A percentile compares a stretch with the other conserved stretches of the same genome.
These are phyloP conservation scores for Sminthurides aquaticus DNA, from an alignment of 2,888 invertebrate genomes.

Conservation along the genomic window DNA sequence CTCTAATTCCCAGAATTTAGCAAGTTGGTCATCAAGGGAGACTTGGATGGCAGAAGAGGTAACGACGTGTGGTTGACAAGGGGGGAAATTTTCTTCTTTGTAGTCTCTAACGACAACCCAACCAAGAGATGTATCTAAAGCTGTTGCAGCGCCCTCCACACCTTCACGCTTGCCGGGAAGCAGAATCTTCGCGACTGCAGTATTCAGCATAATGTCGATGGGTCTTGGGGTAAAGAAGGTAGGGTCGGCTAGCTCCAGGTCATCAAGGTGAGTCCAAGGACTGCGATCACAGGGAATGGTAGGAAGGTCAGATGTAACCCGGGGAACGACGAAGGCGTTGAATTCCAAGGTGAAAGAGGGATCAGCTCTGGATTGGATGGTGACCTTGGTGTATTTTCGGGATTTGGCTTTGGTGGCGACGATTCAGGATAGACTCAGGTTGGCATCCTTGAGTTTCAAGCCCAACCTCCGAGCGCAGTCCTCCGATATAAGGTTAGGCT, in stretches of 20 bases:
- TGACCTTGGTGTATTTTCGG: background rate
- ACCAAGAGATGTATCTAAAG: background rate
- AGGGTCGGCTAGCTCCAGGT: background rate
- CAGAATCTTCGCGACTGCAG: background rate
- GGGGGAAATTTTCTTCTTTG: no score
- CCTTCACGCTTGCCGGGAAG: background rate
- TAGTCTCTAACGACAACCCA: background rate
- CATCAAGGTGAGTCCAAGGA: background rate
- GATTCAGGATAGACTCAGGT: background rate
- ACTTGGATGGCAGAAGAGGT: background rate
- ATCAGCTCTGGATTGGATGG: background rate
- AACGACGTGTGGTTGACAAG: no score
- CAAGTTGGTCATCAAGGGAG: constrained; percentile 1
- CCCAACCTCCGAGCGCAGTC: background rate
- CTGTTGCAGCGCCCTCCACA: background rate
- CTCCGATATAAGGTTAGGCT: background rate
- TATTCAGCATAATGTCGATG: background rate
- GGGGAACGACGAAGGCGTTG: background rate
- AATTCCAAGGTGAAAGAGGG: background rate
- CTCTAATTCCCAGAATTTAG: constrained; percentile 26
- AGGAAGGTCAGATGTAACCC: background rate
- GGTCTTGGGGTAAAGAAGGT: background rate
- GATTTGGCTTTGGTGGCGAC: no score
- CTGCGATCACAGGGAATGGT: background rate
- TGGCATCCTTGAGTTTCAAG: background rate